Conservation (phyloP, 1,140 invertebrate species). For the Thaumetopoea pityocampa region DNA sequence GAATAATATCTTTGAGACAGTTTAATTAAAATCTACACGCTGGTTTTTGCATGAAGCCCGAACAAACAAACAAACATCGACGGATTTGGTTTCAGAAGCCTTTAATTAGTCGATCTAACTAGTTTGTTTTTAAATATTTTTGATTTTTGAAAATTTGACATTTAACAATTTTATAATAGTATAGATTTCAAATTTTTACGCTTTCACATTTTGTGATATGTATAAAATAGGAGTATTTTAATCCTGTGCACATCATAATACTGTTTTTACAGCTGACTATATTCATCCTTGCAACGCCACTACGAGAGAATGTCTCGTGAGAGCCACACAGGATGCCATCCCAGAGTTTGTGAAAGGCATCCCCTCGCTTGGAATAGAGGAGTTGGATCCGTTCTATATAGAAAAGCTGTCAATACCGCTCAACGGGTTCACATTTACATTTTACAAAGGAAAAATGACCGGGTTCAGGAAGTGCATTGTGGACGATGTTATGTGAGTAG, state of each 20-base stretch:
- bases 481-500: constrained; percentile 58
- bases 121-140: no score
- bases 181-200: background rate
- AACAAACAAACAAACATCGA: no score
- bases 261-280: constrained; percentile 52
- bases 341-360: constrained; percentile 59
- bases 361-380: constrained; percentile 36
- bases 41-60: no score
- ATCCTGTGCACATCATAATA: background rate
- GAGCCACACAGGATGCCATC: constrained; percentile 53
- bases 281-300: constrained; percentile 58
- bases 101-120: no score
- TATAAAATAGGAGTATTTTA: background rate
- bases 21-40: no score
- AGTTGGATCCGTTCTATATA: constrained; percentile 55
- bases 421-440: constrained; percentile 49
- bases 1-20: no score
- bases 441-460: constrained; percentile 54
- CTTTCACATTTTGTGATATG: background rate
- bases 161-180: no score
- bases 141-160: no score
- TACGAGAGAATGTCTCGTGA: constrained; percentile 42
- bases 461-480: constrained; percentile 59
- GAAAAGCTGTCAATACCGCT: constrained; percentile 52
- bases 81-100: no score